Percentiles rank a stretch among this genome's conserved stretches.
Evolutionary conservation across 2,113 vertebrate genomes (phyloP).

Genomic region (Fulica atra): DNA sequence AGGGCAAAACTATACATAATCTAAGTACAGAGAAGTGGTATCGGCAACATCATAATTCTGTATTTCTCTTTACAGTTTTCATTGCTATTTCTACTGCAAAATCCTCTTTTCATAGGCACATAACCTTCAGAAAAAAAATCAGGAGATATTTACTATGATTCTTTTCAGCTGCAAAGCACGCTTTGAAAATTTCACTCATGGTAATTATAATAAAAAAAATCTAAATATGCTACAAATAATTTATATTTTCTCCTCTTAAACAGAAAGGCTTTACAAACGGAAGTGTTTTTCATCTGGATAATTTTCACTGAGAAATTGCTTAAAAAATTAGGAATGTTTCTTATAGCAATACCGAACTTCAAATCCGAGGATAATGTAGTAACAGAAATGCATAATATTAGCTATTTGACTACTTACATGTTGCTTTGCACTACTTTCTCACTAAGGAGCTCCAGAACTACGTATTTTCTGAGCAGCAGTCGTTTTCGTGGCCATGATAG

Average conservation of each 20-base stretch:
- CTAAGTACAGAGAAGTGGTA: neutral
- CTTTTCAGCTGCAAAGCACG: neutral
- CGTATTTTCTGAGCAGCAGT: neutral
- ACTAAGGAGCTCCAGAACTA: slow-evolving; percentile 5
- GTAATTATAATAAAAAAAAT: neutral
- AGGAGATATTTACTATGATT: neutral
- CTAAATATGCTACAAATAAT: neutral
- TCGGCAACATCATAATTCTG: neutral
- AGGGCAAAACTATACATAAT: neutral
- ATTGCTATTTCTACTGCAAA: neutral
- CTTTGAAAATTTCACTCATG: neutral
- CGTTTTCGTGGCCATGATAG: neutral
- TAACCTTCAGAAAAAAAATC: neutral
- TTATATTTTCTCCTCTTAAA: neutral
- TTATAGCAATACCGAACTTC: neutral
- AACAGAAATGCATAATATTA: neutral
- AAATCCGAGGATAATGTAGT: neutral
- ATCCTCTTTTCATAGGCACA: neutral
- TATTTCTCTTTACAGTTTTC: neutral
- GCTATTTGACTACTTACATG: slow-evolving; percentile 22
- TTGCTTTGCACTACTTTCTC: neutral
- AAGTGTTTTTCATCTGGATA: neutral
- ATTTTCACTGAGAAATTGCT: neutral
- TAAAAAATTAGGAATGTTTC: neutral
- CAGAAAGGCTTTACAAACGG: neutral